Percentiles rank a stretch among this genome's conserved stretches.
Evolutionary conservation across 2,797 vertebrate species (phyloP).

Genomic region (Periparus ater): DNA sequence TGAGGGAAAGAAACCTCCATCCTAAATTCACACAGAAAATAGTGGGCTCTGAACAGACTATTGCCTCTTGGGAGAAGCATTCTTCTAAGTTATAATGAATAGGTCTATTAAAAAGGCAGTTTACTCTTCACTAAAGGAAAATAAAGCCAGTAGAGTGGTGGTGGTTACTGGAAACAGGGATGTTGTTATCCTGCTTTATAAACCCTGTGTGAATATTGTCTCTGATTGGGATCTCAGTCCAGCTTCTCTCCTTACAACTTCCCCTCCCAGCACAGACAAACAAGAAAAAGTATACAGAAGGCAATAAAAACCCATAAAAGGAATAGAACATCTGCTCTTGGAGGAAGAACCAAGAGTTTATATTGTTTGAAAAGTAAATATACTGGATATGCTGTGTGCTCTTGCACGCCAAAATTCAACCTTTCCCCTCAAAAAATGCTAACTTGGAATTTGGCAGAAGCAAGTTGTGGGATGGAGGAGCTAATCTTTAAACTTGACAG

Average conservation of each 20-base stretch:
- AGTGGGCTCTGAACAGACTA: not conserved
- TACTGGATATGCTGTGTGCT: not conserved
- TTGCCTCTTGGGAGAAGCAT: not conserved
- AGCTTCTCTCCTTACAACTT: not conserved
- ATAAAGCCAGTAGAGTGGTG: not conserved
- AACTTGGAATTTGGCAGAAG: not conserved
- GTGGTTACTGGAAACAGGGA: not conserved
- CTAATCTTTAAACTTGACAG: not conserved
- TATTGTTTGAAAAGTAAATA: not conserved
- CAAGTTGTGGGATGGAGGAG: not conserved
- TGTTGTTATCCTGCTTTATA: not conserved
- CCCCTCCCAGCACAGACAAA: not conserved
- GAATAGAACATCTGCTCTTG: not conserved
- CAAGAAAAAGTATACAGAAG: not conserved
- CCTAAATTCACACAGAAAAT: not conserved
- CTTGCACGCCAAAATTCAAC: not conserved
- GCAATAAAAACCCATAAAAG: not conserved
- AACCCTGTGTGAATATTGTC: not conserved
- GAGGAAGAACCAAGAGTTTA: not conserved
- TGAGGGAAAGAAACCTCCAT: not conserved
- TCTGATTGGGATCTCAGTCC: not conserved
- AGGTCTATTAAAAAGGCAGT: slow-evolving; percentile 18
- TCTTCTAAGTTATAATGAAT: not conserved
- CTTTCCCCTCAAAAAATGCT: not conserved
- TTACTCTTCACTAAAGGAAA: slow-evolving; percentile 15